Evolutionary conservation across 2,113 vertebrate species (phyloP).

Genomic region (Cervus canadensis): DNA sequence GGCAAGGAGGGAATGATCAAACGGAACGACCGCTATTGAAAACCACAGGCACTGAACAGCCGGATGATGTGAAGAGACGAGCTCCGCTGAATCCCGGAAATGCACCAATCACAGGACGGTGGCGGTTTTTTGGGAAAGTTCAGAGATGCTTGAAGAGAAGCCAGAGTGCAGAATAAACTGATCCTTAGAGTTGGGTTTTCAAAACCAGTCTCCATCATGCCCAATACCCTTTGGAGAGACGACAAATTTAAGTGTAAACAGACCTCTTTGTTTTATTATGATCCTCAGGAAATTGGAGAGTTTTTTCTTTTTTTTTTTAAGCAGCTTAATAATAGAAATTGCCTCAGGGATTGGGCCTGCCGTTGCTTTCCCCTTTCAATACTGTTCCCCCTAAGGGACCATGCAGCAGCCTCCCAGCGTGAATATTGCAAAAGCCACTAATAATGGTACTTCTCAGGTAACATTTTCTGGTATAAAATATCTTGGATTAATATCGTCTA

Average conservation of each 20-base stretch:
- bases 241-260: not conserved
- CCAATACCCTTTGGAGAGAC: not conserved
- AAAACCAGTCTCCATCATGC: not conserved
- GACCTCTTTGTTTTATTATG: slow-evolving; percentile 34
- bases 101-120: slow-evolving; percentile 20
- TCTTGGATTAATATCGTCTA: slow-evolving; percentile 26
- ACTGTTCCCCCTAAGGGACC: slow-evolving; percentile 30
- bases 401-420: not conserved
- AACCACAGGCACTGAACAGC: slow-evolving; percentile 46
- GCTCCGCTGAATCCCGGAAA: slow-evolving; percentile 48
- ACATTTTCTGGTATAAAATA: slow-evolving; percentile 61
- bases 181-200: not conserved
- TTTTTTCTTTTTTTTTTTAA: not conserved
- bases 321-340: slow-evolving; percentile 27
- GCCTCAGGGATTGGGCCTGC: not conserved
- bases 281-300: slow-evolving; percentile 19
- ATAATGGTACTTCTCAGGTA: slow-evolving; percentile 62
- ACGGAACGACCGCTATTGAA: slow-evolving; percentile 47
- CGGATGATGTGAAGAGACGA: slow-evolving; percentile 26
- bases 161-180: slow-evolving; percentile 12
- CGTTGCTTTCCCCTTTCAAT: not conserved
- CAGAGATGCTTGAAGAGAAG: slow-evolving; percentile 29
- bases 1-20: slow-evolving; percentile 40
- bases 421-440: slow-evolving; percentile 37
- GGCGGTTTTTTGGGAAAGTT: not conserved